A percentile compares a stretch with the other conserved stretches of the same genome.
These are phyloP conservation scores for Antechinus flavipes DNA, from an alignment of 2,113 vertebrate genomes.

Conservation along the genomic window DNA sequence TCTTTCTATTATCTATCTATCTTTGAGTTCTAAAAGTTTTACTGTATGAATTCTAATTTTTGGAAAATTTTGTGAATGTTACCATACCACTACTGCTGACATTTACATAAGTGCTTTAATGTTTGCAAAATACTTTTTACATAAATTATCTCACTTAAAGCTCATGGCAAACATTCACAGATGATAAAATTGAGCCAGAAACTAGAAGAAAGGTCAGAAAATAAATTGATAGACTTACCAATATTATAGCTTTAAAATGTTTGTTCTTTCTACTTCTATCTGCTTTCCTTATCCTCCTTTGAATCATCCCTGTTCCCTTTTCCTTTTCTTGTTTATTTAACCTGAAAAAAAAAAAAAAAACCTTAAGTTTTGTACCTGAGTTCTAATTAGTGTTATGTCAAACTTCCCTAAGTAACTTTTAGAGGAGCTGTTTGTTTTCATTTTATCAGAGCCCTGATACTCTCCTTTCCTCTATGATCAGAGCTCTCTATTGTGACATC, in stretches of 20 bases:
- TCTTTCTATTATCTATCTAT: neutral
- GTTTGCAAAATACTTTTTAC: neutral
- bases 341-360: too few species aligned
- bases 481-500: neutral
- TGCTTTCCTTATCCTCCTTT: too few species aligned
- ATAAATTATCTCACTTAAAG: neutral
- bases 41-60: neutral
- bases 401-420: neutral
- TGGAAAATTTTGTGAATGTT: neutral
- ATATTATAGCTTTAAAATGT: neutral
- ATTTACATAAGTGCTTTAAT: neutral
- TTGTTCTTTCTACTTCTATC: too few species aligned
- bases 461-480: neutral
- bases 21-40: neutral
- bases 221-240: rapidly evolving
- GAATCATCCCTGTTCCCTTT: neutral
- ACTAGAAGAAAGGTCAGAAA: neutral
- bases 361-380: too few species aligned
- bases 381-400: neutral
- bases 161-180: neutral
- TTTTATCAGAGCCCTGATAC: neutral
- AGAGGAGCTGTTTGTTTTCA: neutral
- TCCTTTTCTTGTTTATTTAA: neutral
- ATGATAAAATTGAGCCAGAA: neutral
- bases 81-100: neutral